phyloP scores from a whole-genome alignment of 2,113 vertebrate genomes.

The Felis catus region DNA sequence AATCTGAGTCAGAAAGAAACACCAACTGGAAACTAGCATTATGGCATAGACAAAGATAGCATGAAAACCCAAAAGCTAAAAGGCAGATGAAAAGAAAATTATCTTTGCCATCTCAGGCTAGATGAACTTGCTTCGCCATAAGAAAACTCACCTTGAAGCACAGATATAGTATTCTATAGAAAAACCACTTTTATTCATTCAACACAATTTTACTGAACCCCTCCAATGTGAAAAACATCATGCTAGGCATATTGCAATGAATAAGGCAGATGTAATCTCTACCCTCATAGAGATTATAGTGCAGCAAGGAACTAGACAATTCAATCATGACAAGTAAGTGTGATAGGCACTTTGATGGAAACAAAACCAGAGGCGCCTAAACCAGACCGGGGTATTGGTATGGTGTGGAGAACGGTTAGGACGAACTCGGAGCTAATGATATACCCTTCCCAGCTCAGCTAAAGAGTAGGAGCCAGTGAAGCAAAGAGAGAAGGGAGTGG shows the following conservation, averaged over 20 bases:
- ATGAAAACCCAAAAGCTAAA: neutral
- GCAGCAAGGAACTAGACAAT: neutral
- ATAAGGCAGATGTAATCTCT: neutral
- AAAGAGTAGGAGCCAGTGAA: neutral
- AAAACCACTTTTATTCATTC: neutral
- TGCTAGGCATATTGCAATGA: neutral
- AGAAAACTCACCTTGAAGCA: neutral
- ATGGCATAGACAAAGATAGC: neutral
- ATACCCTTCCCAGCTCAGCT: neutral
- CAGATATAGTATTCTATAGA: neutral
- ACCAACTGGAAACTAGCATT: neutral
- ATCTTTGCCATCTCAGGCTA: slow-evolving; percentile 18
- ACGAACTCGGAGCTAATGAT: neutral
- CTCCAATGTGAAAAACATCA: neutral
- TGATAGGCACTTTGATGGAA: neutral
- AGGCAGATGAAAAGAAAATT: neutral
- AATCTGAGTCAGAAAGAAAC: neutral
- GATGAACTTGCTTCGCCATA: neutral
- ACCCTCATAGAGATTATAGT: neutral
- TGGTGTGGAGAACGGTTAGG: neutral
- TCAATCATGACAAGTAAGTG: neutral
- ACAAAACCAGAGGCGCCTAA: neutral
- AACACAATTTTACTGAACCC: neutral
- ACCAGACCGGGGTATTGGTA: neutral
- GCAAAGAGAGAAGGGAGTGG: neutral